These are phyloP conservation scores for Morone chrysops DNA, from an alignment of 2,113 vertebrate species.

Conservation along the genomic window DNA sequence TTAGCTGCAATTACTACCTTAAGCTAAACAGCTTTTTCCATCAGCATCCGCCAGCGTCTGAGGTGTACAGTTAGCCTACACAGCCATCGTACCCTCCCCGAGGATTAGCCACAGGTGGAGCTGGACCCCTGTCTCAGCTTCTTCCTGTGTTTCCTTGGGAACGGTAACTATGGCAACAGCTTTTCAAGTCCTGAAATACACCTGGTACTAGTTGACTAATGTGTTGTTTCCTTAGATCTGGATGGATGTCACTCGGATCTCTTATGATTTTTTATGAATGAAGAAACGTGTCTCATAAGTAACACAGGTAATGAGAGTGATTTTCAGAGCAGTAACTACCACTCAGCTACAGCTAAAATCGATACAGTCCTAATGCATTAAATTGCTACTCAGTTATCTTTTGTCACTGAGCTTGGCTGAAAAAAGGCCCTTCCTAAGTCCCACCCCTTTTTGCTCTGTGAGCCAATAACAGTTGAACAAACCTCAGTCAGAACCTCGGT, in stretches of 20 bases:
- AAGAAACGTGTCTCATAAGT: not conserved
- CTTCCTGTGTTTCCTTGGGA: slow-evolving; percentile 77
- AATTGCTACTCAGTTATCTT: not conserved
- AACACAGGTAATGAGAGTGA: not conserved
- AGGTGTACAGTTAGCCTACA: slow-evolving; percentile 39
- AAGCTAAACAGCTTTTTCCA: slow-evolving; percentile 6
- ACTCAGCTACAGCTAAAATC: not conserved
- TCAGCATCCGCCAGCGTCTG: not conserved
- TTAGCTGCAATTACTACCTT: not conserved
- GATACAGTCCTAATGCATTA: not conserved
- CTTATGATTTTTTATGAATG: slow-evolving; percentile 11
- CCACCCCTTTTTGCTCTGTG: no score
- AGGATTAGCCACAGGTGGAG: slow-evolving; percentile 83
- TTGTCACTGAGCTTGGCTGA: not conserved
- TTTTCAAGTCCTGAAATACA: slow-evolving; percentile 74
- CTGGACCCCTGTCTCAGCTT: slow-evolving; percentile 76
- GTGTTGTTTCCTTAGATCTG: slow-evolving; percentile 50
- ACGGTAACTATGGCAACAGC: slow-evolving; percentile 84
- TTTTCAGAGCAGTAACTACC: slow-evolving; percentile 5
- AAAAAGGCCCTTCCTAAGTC: not conserved
- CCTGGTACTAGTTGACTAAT: slow-evolving; percentile 63
- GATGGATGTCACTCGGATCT: slow-evolving; percentile 28
- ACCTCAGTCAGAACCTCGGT: no score
- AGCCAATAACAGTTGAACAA: no score
- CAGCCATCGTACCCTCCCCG: slow-evolving; percentile 42